Evolutionary conservation across 2,113 vertebrate genomes (phyloP), one percentile per base, ranked within the genome.

Genomic region (Oryzias celebensis): DNA sequence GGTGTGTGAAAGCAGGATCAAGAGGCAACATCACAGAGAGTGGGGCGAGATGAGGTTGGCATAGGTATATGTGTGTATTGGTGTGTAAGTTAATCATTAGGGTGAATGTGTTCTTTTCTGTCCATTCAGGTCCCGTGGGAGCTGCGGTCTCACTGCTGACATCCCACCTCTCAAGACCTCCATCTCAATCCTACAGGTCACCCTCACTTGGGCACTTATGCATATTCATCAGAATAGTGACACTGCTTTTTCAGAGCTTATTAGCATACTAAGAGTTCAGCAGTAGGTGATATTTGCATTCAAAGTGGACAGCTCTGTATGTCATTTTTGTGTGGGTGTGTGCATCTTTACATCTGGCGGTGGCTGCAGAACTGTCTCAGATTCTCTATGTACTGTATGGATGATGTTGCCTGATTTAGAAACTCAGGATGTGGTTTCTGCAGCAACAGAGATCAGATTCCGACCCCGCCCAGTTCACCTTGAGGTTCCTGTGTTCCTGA

Each of bases 211-310:
- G 71, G 71, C 78, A 54, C 47, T 56, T 65, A 80, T 88, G 68
- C 72, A 84, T 89, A 90, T 88, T 87, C 80, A 90, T 90, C 51
- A 80, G 62, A 48, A 60, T 67, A 68, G 79, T 88, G 89, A 90
- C 89, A 87, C 42, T 59, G 77, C 83, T 85, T 86, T 87, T 88
- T 80, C 82, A 36, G 75, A 61, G 67, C 83, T 88, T 68, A 65
- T 90, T 90, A 87, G 89, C 87, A 90, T 89, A 87, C 45, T 87
- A 82, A 89, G 54, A 78, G 51, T 87, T 89, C 87, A 90, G 85
- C 87, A 88, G 8, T 59, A 71, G 78, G 85, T 73, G 71, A 52
- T 72, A 89, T 90, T 85, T 87, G 79, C 81, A 87, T 88, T 89
- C 71, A 75, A 18, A 51, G 65, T 74, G 60, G 31, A 75, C 67